Conservation (phyloP, 2,797 vertebrate species). For the Gymnodraco acuticeps region DNA sequence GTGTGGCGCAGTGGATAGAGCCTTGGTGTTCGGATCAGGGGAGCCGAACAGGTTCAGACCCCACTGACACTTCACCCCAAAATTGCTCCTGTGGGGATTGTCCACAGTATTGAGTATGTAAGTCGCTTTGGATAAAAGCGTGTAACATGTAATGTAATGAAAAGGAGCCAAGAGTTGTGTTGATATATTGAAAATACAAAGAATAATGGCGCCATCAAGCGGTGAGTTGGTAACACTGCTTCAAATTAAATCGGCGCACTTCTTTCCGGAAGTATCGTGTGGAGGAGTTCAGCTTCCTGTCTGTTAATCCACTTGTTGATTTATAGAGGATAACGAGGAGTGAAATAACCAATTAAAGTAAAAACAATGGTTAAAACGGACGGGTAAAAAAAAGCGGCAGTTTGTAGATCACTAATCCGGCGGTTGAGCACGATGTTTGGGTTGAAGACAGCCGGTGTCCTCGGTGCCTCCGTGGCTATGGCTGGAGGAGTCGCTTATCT, state of each 20-base stretch:
- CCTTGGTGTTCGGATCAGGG: too few relatives aligned
- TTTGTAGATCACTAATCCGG: not conserved
- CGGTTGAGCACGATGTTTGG: conserved; percentile 67
- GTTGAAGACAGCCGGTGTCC: conserved; percentile 62
- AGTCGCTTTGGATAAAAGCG: too few relatives aligned
- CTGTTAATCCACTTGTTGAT: conserved; percentile 82
- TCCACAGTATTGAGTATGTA: too few relatives aligned
- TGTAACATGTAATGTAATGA: too few relatives aligned
- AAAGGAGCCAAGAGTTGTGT: too few relatives aligned
- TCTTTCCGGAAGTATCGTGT: conserved; percentile 61
- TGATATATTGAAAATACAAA: too few relatives aligned
- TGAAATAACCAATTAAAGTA: not conserved
- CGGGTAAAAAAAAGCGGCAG: not conserved
- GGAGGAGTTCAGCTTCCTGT: conserved; percentile 68
- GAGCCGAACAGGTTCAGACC: too few relatives aligned
- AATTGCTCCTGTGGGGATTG: too few relatives aligned
- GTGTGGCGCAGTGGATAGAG: too few relatives aligned
- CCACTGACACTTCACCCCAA: too few relatives aligned
- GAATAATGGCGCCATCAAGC: not conserved
- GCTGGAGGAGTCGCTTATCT: conserved; percentile 79
- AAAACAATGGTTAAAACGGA: conserved; percentile 3
- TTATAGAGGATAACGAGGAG: not conserved
- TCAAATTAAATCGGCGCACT: conserved; percentile 22
- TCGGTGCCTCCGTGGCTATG: conserved; percentile 71
- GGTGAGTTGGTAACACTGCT: conserved; percentile 10